These are phyloP conservation scores for Hydra vulgaris DNA, from an alignment of 30 jellyfish, hydroid and myxozoan species.

Conservation along the genomic window DNA sequence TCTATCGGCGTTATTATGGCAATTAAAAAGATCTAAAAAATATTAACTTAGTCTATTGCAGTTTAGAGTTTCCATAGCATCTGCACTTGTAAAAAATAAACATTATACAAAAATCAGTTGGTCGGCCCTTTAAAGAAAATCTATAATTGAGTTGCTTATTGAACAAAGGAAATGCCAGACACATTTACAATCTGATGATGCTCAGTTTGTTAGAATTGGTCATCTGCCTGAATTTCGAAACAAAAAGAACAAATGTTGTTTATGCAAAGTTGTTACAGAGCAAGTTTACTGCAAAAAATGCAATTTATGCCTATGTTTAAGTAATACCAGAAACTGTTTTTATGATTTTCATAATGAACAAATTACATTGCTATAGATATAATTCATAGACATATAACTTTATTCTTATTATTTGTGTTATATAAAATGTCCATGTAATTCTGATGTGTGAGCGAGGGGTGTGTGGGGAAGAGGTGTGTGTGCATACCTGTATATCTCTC, in stretches of 20 bases:
- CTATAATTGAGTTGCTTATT: not conserved
- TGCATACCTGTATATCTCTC: not conserved
- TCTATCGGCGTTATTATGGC: conserved; percentile 26
- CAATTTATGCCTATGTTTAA: not conserved
- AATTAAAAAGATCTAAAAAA: conserved; percentile 14
- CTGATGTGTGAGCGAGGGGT: too few relatives aligned
- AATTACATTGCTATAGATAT: not conserved
- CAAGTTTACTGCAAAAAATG: conserved; percentile 23
- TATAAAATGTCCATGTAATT: too few relatives aligned
- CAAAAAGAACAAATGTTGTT: not conserved
- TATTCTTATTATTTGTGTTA: too few relatives aligned
- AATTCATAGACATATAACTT: not conserved
- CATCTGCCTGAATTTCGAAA: conserved; percentile 1
- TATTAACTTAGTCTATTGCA: conserved; percentile 22
- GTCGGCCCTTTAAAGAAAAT: conserved; percentile 43
- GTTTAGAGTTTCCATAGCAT: conserved; percentile 24
- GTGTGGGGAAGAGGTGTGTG: not conserved
- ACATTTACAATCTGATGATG: conserved; percentile 9
- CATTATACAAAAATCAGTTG: conserved; percentile 8
- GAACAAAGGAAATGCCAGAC: not conserved
- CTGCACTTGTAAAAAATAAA: conserved; percentile 25
- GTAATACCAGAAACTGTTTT: not conserved
- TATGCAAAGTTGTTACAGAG: not conserved
- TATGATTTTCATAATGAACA: not conserved
- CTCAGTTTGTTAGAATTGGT: not conserved